Evolutionary conservation across 2,113 vertebrate species (phyloP), one percentile per base, ranked within the genome.

Genomic region (Baryphthengus martii): DNA sequence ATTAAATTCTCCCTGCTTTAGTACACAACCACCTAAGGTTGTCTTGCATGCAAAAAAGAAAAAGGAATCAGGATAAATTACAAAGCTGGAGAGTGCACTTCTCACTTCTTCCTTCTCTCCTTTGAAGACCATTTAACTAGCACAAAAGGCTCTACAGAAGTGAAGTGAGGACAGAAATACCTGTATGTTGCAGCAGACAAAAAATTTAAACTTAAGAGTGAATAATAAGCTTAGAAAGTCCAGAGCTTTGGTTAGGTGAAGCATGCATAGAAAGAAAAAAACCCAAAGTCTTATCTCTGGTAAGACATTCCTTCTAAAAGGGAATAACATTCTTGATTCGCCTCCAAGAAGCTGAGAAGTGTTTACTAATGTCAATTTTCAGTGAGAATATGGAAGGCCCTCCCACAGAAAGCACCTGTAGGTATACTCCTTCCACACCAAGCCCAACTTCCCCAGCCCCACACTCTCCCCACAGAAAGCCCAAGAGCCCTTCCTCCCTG

Each of bases 401-500:
- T 83, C 72, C 66, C 53, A 52, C 35, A 53, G 70, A 53, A 50
- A 47, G 8, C 45, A 75, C 8, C 14, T 0, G 0, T 28, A 23
- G 16, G 44, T 21, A 17, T 8, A 53, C 1, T 31, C 29, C 66
- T 81, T 58, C 8, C 19, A 45, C n/a, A 73, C 3, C 10, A 45
- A 73, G 45, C n/a, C 35, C 14, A 31, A 17, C 11, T 13, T 7
- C n/a, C 42, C 17, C n/a, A 23, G 39, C 25, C 33, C 37, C 37
- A 29, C 0, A 0, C 5, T 55, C 7, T 62, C 40, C 45, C 77
- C 33, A 15, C 1, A 1, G 10, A 23, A 13, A 73, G 18, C 29
- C 14, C 0, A 0, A 28, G 13, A 59, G 9, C 24, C 40, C 8
- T 11, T 70, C 49, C 53, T 80, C 66, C 39, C 33, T 28, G 7